A percentile compares a stretch with the other conserved stretches of the same genome.
Conservation (phyloP, 2,797 vertebrate species). For the Sphenodon punctatus region DNA sequence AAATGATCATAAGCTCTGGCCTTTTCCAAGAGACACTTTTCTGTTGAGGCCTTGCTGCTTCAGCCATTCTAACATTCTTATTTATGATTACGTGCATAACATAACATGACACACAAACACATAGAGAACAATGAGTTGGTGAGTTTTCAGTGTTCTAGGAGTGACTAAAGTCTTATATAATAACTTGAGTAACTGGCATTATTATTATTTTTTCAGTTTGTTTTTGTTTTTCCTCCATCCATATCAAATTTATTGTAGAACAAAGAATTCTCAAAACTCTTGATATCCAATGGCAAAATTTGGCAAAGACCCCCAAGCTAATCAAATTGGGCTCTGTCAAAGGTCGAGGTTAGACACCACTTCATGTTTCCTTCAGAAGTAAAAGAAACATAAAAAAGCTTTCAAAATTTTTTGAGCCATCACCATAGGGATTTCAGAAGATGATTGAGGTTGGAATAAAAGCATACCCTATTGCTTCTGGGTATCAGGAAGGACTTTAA, state of each 20-base stretch:
- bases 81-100: too few species aligned
- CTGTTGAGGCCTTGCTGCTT: neutral
- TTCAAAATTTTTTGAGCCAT: conserved; percentile 48
- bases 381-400: conserved; percentile 52
- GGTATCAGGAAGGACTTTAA: conserved; percentile 51
- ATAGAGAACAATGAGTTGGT: neutral
- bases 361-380: conserved; percentile 59
- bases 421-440: conserved; percentile 36
- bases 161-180: neutral
- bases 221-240: conserved; percentile 41
- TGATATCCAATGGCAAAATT: neutral
- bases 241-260: conserved; percentile 44
- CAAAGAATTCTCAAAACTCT: conserved; percentile 24
- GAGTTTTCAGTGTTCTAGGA: conserved; percentile 14
- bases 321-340: conserved; percentile 21
- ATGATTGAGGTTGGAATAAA: conserved; percentile 41
- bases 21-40: conserved; percentile 35
- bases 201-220: conserved; percentile 23
- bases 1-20: conserved; percentile 44
- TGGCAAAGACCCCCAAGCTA: conserved; percentile 17
- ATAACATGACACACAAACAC: conserved; percentile 3
- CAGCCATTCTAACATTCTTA: neutral
- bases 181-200: conserved; percentile 25
- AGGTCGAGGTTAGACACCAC: conserved; percentile 34
- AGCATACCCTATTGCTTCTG: conserved; percentile 46